Conservation (phyloP, 2,113 vertebrate species). For the Oenanthe melanoleuca region DNA sequence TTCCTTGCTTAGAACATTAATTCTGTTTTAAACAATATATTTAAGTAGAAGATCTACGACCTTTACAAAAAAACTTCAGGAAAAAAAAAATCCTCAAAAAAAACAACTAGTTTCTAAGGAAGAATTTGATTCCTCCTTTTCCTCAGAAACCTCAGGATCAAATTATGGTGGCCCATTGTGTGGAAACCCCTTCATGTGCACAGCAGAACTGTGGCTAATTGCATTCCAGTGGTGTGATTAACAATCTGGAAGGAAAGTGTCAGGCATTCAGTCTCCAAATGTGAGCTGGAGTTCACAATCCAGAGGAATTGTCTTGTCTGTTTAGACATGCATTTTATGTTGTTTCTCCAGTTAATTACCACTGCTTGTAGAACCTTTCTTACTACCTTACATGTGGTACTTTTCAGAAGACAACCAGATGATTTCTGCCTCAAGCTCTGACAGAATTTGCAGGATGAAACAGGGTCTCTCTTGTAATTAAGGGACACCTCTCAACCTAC, state of each 20-base stretch:
- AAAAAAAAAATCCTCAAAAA: neutral
- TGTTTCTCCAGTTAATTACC: slow-evolving; percentile 9
- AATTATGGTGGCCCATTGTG: neutral
- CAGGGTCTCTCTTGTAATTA: neutral
- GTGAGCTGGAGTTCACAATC: neutral
- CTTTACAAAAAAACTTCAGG: neutral
- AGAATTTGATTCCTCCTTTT: neutral
- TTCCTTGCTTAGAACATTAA: slow-evolving; percentile 7
- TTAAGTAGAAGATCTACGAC: neutral
- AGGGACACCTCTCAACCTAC: neutral
- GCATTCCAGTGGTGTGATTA: neutral
- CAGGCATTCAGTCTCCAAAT: neutral
- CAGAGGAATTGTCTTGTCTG: neutral
- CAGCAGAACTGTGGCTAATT: neutral
- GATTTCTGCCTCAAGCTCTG: neutral
- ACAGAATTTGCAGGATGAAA: neutral
- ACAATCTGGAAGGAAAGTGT: neutral
- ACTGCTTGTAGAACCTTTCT: neutral
- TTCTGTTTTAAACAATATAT: slow-evolving; percentile 6
- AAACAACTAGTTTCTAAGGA: neutral
- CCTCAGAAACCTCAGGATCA: neutral
- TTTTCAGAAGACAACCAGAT: neutral
- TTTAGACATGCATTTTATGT: neutral
- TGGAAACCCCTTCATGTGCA: neutral
- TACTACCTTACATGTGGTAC: neutral